Base-by-base conservation (phyloP, 2,888 invertebrate genomes). In the Caradrina clavipalpis region DNA sequence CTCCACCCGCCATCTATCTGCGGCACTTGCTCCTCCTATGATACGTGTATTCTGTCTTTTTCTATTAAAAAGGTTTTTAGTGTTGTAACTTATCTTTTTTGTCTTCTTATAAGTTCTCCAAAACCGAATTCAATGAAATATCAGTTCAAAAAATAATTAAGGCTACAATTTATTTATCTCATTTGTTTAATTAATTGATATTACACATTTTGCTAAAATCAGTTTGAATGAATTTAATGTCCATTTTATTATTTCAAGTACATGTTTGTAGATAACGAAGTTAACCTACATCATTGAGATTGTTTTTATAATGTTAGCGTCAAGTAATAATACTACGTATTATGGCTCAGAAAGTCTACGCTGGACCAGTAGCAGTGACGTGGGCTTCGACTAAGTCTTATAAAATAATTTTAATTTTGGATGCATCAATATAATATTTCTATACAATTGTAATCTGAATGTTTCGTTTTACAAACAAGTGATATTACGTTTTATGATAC, bases 1-100 rank as follows among this genome's bases (percentile, higher is more conserved):
- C 80, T 61, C 58, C 83, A 72, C 79, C 71, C 75, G 78, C 85
- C 82, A 83, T 79, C 82, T 85, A 79, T 86, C 78, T 57, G 39
- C 21, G 31, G 49, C 64, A 63, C 70, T 71, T 74, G 67, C 59
- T 60, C 45, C 70, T 78, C 66, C 58, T 67, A 22, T 54, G 55
- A 47, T 59, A 42, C 26, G n/a, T 17, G 17, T 69, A 57, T 55
- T 55, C 45, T 72, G 53, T 72, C 72, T 76, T 72, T 55, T 65
- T 59, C 54, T 39, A n/a, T 51, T 17, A 56, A 69, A 50, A 61
- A 50, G 7, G 21, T 26, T 26, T 61, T 21, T 59, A 22, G 17
- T 59, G n/a, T 35, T 69, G 45, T 47, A 11, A 47, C 45, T 42
- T 57, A 5, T 50, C 47, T 26, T 39, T 55, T 47, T 51, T 45